Base-by-base conservation (phyloP, 2,113 vertebrate genomes). In the Calyptommatus sinebrachiatus region DNA sequence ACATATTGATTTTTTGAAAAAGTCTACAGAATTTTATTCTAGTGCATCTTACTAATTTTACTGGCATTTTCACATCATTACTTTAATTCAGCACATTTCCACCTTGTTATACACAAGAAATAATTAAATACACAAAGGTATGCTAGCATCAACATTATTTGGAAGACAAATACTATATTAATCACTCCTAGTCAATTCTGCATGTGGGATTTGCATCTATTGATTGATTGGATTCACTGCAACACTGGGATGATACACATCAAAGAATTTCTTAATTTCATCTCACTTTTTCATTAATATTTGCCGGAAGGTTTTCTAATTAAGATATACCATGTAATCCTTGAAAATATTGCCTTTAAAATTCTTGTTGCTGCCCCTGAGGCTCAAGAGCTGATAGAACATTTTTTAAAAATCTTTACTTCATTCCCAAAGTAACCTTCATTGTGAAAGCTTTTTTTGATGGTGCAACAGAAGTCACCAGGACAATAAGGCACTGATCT, bases 121-220 rank as follows among this genome's bases (percentile, higher is more conserved):
- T 18, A n/a, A 50, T 67, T 76, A 66, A 76, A 46, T 61, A 62
- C 9, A 29, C 31, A 67, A 71, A 71, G n/a, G 48, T 18, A 2
- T 71, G 10, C 29, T 63, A 46, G 60, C 60, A 63, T 24, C 21
- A 76, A 65, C 26, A 76, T 76, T 76, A 66, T 65, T 48, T 76
- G 41, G 29, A 66, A 48, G 26, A 66, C 41, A 76, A 76, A 66
- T 76, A 14, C 8, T 8, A 20, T 69, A 12, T 24, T 78, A 26
- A n/a, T 60, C 22, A 41, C 21, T 29, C 57, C 8, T 41, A 77
- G 26, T 69, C 48, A 77, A 53, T 66, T 67, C 65, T 16, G 20
- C 4, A 50, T 10, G 63, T 69, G 35, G 29, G 63, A 67, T 77
- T 53, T 77, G n/a, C 46, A 67, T 45, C 45, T 14, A 10, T 77